phyloP scores from a whole-genome alignment of 1,140 invertebrate genomes.

The Muscidifurax raptorellus region DNA sequence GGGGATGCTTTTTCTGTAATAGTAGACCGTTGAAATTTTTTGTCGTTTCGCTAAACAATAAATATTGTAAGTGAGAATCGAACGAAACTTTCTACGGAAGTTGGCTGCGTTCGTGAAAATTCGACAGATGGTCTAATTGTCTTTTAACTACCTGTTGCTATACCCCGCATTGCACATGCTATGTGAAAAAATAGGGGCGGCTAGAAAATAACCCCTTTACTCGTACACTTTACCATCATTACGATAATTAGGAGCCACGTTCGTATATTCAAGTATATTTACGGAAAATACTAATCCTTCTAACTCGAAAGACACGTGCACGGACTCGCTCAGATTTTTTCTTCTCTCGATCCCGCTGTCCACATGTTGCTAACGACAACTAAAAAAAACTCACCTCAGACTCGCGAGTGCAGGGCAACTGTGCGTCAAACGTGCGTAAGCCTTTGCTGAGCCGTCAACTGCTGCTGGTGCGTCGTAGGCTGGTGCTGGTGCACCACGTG shows the following conservation, averaged over 20 bases:
- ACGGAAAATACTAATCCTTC: neutral
- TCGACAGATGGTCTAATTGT: conserved; percentile 38
- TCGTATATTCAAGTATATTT: too few species aligned
- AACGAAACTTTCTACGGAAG: neutral
- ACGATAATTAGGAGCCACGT: too few species aligned
- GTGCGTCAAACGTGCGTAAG: conserved; percentile 62
- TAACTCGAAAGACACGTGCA: neutral
- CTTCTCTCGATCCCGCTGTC: neutral
- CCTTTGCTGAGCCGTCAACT: conserved; percentile 33
- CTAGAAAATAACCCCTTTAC: conserved; percentile 53
- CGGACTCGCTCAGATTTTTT: neutral
- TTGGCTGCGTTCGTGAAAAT: conserved; percentile 16
- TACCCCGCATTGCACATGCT: conserved; percentile 32
- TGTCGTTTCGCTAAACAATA: neutral
- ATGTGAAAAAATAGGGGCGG: conserved; percentile 25
- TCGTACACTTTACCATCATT: neutral
- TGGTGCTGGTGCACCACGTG: conserved; percentile 37
- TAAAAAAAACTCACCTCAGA: conserved; percentile 34
- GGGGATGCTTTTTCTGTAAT: neutral
- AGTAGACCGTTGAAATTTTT: neutral
- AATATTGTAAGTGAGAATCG: neutral
- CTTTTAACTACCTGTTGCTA: conserved; percentile 26
- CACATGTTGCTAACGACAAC: conserved; percentile 1
- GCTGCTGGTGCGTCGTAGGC: conserved; percentile 33
- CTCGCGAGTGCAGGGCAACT: conserved; percentile 8